Evolutionary conservation across 2,113 vertebrate genomes (phyloP).

Genomic region (Ceyx melanurus): DNA sequence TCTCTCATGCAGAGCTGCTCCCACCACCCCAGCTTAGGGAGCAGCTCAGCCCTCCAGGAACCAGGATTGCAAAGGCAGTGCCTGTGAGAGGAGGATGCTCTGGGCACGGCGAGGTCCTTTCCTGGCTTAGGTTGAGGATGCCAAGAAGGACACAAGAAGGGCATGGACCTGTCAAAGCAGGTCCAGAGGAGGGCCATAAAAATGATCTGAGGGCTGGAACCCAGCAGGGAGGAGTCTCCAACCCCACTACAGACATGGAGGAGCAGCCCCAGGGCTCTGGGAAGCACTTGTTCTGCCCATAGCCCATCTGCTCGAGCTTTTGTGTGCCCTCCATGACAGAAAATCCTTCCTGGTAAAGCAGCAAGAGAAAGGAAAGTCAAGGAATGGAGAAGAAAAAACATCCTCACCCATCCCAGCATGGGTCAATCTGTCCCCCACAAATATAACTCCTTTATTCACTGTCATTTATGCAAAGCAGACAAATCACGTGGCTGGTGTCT

Average conservation of each 20-base stretch:
- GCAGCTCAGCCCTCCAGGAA: not conserved
- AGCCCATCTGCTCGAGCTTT: not conserved
- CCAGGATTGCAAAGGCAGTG: not conserved
- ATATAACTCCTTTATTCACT: not conserved
- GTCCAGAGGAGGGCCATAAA: not conserved
- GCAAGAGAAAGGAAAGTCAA: not conserved
- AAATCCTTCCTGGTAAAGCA: not conserved
- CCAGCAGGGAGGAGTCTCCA: not conserved
- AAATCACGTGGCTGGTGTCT: not conserved
- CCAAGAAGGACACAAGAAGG: not conserved
- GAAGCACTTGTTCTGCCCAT: not conserved
- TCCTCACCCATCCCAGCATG: not conserved
- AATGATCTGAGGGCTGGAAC: not conserved
- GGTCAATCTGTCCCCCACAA: not conserved
- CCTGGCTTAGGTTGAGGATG: not conserved
- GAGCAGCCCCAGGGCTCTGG: not conserved
- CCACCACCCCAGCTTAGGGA: not conserved
- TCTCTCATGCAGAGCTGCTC: not conserved
- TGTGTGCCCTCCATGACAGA: not conserved
- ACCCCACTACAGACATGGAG: fast-evolving
- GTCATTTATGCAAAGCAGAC: not conserved
- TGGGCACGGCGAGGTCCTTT: not conserved
- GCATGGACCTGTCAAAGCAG: not conserved
- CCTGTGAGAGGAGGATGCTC: not conserved
- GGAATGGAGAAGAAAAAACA: not conserved